Conservation (phyloP, 2,113 vertebrate genomes). For the Hemiprocne comata region DNA sequence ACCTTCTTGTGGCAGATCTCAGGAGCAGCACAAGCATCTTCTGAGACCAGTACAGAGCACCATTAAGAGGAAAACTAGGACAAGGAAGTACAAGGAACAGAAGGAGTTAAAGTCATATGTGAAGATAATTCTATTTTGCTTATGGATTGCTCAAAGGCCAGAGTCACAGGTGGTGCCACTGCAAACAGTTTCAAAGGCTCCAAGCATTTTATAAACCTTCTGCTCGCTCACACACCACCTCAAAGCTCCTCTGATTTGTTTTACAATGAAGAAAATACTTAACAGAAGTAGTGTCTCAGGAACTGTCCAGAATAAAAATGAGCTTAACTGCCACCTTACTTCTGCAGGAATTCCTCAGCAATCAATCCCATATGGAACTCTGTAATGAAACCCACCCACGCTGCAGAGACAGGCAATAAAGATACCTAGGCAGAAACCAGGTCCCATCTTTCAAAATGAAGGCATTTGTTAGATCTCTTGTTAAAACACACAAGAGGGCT, state of each 20-base stretch:
- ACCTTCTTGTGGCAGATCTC: background rate
- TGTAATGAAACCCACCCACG: fast-evolving
- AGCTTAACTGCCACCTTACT: background rate
- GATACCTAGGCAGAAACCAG: background rate
- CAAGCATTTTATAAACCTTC: background rate
- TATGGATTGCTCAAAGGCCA: background rate
- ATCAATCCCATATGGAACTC: background rate
- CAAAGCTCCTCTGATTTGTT: background rate
- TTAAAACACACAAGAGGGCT: background rate
- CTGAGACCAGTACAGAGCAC: fast-evolving
- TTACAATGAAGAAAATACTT: background rate
- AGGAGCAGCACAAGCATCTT: background rate
- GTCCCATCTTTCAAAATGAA: background rate
- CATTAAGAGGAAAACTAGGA: background rate
- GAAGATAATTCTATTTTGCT: background rate
- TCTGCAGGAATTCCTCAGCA: background rate
- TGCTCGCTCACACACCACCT: background rate
- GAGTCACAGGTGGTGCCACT: background rate
- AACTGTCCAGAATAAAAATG: background rate
- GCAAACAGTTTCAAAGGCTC: background rate
- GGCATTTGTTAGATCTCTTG: background rate
- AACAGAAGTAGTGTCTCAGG: background rate
- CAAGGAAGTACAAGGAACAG: background rate
- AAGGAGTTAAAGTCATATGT: background rate
- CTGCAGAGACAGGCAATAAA: background rate